Conservation (phyloP, 1,140 invertebrate genomes). For the Notospermus geniculatus region DNA sequence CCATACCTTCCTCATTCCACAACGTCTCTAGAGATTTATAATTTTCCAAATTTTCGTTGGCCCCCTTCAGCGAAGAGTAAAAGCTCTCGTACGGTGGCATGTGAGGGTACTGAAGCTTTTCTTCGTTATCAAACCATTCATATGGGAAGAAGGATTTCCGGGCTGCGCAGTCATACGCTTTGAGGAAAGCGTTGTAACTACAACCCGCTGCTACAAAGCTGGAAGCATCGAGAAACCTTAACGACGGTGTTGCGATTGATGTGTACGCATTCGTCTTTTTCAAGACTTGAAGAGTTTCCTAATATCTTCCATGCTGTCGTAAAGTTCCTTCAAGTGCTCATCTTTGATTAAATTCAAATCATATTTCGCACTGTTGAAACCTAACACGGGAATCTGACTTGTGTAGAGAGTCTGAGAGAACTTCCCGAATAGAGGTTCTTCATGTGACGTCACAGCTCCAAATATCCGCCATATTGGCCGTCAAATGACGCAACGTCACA, state of each 20-base stretch:
- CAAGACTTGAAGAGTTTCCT: no score
- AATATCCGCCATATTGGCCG: no score
- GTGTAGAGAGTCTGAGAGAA: no score
- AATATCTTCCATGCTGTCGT: no score
- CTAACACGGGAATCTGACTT: constrained; percentile 14
- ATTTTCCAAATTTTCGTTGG: background rate
- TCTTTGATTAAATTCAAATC: constrained; percentile 19
- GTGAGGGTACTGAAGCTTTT: background rate
- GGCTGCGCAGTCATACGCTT: background rate
- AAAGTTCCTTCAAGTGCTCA: background rate
- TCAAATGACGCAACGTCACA: no score
- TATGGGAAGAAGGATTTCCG: constrained; percentile 4
- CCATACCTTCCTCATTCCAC: background rate
- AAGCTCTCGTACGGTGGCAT: constrained; percentile 14
- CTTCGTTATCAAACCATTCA: background rate
- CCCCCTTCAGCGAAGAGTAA: constrained; percentile 11
- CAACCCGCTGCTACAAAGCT: constrained; percentile 20
- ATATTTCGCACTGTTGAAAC: constrained; percentile 19
- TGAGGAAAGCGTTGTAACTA: background rate
- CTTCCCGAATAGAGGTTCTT: no score
- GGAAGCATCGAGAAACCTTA: constrained; percentile 22
- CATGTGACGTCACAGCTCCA: no score
- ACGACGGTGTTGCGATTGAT: constrained; percentile 8
- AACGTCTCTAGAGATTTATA: background rate
- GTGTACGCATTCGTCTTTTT: constrained; percentile 7